A percentile compares a stretch with the other conserved stretches of the same genome.
phyloP scores from a whole-genome alignment of 2,113 vertebrate genomes.

The Procavia capensis region DNA sequence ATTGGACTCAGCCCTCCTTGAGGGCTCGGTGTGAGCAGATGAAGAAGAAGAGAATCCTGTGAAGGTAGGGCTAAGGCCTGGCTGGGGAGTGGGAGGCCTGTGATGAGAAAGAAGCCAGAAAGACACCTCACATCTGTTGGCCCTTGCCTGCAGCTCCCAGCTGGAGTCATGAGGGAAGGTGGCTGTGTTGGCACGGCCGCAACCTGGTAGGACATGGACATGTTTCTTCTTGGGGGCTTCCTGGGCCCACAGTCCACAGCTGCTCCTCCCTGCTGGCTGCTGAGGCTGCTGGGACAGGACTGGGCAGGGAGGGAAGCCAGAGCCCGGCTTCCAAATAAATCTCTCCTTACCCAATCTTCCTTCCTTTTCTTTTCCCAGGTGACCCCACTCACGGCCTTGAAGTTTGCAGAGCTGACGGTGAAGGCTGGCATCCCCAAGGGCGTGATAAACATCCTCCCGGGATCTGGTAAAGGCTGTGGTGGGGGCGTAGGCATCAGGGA shows the following conservation, averaged over 20 bases:
- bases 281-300: neutral
- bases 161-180: neutral
- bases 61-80: neutral
- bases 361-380: slow-evolving; percentile 83
- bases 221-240: neutral
- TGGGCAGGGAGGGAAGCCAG: neutral
- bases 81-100: neutral
- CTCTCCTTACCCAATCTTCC: neutral
- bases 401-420: slow-evolving; percentile 92
- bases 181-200: neutral
- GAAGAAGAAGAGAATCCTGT: neutral
- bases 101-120: neutral
- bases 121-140: neutral
- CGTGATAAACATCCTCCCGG: slow-evolving; percentile 92
- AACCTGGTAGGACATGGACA: neutral
- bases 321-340: neutral
- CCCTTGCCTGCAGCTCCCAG: neutral
- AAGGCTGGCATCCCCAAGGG: slow-evolving; percentile 92
- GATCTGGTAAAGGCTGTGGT: slow-evolving; percentile 86
- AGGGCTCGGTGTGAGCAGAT: neutral
- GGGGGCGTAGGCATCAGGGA: neutral
- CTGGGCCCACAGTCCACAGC: neutral
- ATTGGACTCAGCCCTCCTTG: neutral
- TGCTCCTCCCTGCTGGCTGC: neutral
- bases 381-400: slow-evolving; percentile 93